A percentile compares a stretch with the other conserved stretches of the same genome.
These are phyloP conservation scores for Halcyon badia DNA, from an alignment of 2,797 vertebrate species.

Conservation along the genomic window DNA sequence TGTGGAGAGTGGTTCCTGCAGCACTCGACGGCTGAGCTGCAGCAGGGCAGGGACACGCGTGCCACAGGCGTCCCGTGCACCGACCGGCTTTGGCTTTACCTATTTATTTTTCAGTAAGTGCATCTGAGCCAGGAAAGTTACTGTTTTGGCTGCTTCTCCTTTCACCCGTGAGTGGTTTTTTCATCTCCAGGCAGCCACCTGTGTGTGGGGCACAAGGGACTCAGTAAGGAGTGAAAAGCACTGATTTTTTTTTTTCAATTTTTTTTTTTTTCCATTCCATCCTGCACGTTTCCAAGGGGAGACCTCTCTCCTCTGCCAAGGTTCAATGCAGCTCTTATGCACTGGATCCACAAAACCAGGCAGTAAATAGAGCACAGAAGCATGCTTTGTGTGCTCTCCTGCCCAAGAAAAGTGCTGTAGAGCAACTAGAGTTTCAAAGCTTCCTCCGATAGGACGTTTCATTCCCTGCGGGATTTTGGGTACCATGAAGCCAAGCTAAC, in stretches of 20 bases:
- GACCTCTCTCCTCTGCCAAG: conserved; percentile 47
- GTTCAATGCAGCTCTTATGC: conserved; percentile 79
- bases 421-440: conserved; percentile 77
- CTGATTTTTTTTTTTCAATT: not conserved
- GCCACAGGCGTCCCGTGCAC: not conserved
- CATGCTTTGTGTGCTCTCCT: conserved; percentile 58
- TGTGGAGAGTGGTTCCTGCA: accelerated
- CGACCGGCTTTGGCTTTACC: not conserved
- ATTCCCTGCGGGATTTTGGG: conserved; percentile 56
- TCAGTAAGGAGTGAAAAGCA: conserved; percentile 57
- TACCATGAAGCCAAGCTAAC: conserved; percentile 20
- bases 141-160: conserved; percentile 35
- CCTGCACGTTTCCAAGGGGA: conserved; percentile 54
- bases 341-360: not conserved
- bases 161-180: conserved; percentile 28
- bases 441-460: conserved; percentile 62
- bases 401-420: conserved; percentile 41
- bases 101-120: conserved; percentile 10
- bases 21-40: not conserved
- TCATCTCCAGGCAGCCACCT: conserved; percentile 52
- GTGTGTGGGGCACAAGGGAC: conserved; percentile 57
- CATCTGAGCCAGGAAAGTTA: conserved; percentile 60
- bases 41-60: accelerated
- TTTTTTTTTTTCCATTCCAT: conserved; percentile 67
- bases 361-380: conserved; percentile 68